Percentiles rank a stretch among this genome's conserved stretches.
phyloP scores from a whole-genome alignment of 1,140 invertebrate genomes.

The Plectrocnemia conspersa region DNA sequence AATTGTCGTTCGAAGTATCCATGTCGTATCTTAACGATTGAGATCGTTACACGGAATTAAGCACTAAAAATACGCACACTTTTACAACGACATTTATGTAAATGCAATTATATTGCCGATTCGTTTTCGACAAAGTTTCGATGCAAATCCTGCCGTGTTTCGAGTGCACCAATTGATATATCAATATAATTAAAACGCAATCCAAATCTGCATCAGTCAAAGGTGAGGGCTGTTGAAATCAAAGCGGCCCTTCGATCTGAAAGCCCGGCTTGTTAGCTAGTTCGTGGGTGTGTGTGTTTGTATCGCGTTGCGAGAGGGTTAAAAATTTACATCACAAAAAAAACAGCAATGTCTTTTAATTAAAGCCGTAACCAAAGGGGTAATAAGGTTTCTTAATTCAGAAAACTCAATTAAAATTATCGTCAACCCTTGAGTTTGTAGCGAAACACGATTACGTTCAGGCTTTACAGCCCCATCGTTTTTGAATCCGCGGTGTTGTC shows the following conservation, averaged over 20 bases:
- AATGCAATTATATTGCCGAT: no score
- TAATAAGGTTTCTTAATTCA: conserved; percentile 50
- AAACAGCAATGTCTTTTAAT: conserved; percentile 52
- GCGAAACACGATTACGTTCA: conserved; percentile 24
- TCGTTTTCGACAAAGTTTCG: no score
- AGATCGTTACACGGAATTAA: no score
- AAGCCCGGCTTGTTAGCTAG: neutral
- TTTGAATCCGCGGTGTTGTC: neutral
- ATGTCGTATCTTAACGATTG: no score
- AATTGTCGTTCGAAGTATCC: conserved; percentile 1
- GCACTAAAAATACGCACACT: no score
- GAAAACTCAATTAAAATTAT: conserved; percentile 44
- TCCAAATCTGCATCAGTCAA: neutral
- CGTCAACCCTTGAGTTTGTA: conserved; percentile 35
- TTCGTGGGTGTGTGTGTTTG: neutral
- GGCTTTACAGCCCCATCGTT: conserved; percentile 13
- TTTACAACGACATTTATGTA: no score
- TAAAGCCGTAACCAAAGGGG: conserved; percentile 46
- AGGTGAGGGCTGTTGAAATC: neutral
- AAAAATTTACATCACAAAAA: conserved; percentile 54
- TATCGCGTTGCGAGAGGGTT: neutral
- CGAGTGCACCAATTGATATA: no score
- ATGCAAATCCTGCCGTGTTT: no score
- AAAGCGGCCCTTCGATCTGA: neutral
- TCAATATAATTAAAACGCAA: no score